Conservation (phyloP, 2,113 vertebrate genomes). For the Caretta caretta region DNA sequence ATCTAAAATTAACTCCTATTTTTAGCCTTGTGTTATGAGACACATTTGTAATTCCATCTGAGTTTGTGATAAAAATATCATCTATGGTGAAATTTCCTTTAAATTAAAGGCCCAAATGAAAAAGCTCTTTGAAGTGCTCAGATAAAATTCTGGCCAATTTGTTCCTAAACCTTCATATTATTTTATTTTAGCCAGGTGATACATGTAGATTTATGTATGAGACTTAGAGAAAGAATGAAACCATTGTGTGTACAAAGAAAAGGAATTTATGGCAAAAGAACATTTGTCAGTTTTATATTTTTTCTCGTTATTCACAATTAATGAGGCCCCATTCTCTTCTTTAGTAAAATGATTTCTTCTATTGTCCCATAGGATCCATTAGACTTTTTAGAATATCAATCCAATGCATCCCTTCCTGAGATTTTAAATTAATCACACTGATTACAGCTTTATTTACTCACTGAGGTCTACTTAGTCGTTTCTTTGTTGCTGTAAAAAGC, state of each 20-base stretch:
- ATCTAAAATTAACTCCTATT: neutral
- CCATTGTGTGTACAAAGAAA: neutral
- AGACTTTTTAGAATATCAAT: conserved; percentile 72
- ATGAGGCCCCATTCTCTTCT: conserved; percentile 26
- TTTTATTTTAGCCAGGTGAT: neutral
- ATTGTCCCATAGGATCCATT: conserved; percentile 51
- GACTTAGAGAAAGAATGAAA: neutral
- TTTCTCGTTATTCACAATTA: conserved; percentile 56
- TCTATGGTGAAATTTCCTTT: neutral
- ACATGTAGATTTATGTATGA: neutral
- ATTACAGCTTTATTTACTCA: conserved; percentile 85
- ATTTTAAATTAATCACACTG: conserved; percentile 81
- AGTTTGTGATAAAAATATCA: neutral
- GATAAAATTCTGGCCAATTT: neutral
- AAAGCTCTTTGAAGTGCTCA: neutral
- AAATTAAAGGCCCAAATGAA: neutral
- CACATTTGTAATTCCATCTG: neutral
- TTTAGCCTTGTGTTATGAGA: neutral
- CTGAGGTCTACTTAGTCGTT: conserved; percentile 74
- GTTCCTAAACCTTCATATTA: neutral
- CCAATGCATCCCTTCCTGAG: conserved; percentile 71
- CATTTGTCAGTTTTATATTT: conserved; percentile 9
- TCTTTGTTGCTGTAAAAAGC: conserved; percentile 79
- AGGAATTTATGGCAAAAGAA: conserved; percentile 2
- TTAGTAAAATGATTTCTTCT: conserved; percentile 47